Evolutionary conservation across 2,888 invertebrate genomes (phyloP).

Genomic region (Apeira syringaria): DNA sequence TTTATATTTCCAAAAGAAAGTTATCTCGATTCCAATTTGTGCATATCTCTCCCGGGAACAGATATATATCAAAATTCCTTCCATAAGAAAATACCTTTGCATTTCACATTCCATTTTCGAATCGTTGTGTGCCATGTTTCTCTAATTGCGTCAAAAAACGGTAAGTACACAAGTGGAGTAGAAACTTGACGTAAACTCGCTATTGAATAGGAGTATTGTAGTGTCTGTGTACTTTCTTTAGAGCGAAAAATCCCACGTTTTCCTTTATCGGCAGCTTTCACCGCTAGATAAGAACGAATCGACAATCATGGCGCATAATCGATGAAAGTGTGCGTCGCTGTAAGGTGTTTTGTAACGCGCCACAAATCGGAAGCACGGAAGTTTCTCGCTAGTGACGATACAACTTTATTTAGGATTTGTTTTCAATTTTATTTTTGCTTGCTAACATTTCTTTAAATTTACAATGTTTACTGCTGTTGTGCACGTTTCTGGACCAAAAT

Average conservation of each 20-base stretch:
- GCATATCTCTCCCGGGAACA: conserved; percentile 4
- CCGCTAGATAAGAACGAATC: conserved; percentile 66
- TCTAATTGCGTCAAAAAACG: conserved; percentile 54
- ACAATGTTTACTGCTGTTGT: too few species aligned
- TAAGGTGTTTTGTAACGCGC: conserved; percentile 18
- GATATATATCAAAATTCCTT: conserved; percentile 24
- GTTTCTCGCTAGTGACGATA: conserved; percentile 7
- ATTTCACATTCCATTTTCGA: conserved; percentile 14
- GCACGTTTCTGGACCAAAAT: too few species aligned
- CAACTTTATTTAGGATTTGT: too few species aligned
- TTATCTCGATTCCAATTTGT: conserved; percentile 11
- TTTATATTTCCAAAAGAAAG: conserved; percentile 1
- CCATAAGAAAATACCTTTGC: conserved; percentile 12
- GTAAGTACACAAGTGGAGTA: conserved; percentile 53
- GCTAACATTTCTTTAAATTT: too few species aligned
- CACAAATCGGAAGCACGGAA: conserved; percentile 27
- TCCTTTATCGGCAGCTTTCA: conserved; percentile 74
- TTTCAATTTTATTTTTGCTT: too few species aligned
- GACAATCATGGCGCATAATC: conserved; percentile 58
- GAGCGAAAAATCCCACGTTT: conserved; percentile 70
- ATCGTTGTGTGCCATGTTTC: conserved; percentile 35
- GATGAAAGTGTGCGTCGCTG: conserved; percentile 52
- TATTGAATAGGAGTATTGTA: conserved; percentile 48
- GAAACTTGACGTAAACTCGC: conserved; percentile 47
- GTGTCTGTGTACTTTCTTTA: conserved; percentile 66